Evolutionary conservation across 2,113 vertebrate genomes (phyloP).

Genomic region (Dromiciops gliroides): DNA sequence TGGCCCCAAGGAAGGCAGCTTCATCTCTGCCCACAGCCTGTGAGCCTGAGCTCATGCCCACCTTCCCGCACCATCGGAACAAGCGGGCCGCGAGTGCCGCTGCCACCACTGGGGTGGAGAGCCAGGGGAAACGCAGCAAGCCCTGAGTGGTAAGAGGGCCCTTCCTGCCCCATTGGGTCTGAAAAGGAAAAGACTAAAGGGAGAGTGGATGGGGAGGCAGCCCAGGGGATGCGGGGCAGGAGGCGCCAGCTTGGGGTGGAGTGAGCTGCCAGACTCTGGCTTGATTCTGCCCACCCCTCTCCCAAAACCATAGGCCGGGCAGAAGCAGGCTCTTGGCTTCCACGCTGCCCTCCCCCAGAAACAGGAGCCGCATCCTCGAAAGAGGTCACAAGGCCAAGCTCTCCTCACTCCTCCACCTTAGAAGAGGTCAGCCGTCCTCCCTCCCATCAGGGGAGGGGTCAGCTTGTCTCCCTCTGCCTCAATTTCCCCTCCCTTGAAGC

Average conservation of each 20-base stretch:
- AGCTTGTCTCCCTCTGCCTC: background rate
- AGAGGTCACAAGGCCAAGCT: background rate
- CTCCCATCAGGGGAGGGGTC: background rate
- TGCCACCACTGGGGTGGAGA: constrained; percentile 56
- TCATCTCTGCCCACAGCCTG: constrained; percentile 85
- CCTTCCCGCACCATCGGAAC: constrained; percentile 98
- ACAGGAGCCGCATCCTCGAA: background rate
- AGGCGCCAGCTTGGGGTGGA: background rate
- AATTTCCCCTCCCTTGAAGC: background rate
- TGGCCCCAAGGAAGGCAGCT: background rate
- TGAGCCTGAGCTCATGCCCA: constrained; percentile 97
- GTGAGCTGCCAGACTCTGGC: background rate
- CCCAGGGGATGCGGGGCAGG: background rate
- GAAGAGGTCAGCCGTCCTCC: background rate
- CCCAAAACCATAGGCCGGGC: background rate
- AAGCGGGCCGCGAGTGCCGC: constrained; percentile 80
- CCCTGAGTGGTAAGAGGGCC: constrained; percentile 80
- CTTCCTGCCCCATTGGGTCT: background rate
- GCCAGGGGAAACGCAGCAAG: constrained; percentile 86
- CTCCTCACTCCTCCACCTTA: background rate
- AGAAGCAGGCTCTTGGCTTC: background rate
- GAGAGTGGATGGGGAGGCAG: no score
- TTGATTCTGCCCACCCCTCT: background rate
- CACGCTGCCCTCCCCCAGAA: background rate
- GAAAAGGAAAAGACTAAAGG: background rate